These are phyloP conservation scores for Macquaria australasica DNA, from an alignment of 2,113 vertebrate genomes.

Conservation along the genomic window DNA sequence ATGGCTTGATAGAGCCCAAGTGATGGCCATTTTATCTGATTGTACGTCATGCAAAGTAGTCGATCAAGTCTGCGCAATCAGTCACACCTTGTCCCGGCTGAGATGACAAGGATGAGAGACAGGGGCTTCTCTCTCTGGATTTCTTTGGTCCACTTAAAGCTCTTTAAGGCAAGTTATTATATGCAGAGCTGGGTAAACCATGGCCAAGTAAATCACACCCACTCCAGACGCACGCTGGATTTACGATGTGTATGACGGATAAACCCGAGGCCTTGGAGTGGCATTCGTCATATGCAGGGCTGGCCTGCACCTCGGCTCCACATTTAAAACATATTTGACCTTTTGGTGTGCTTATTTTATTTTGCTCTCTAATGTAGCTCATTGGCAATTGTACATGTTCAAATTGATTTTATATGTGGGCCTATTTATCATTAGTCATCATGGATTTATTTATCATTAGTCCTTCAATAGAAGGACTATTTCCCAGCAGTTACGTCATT, in stretches of 20 bases:
- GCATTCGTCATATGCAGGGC: conserved; percentile 53
- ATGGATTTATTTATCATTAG: background rate
- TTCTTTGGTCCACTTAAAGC: conserved; percentile 59
- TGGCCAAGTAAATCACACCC: conserved; percentile 67
- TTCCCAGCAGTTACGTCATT: conserved; percentile 18
- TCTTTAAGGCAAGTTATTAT: conserved; percentile 67
- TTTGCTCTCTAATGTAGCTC: background rate
- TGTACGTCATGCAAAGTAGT: conserved; percentile 84
- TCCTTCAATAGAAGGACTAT: background rate
- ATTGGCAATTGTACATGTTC: conserved; percentile 38
- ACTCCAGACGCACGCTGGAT: conserved; percentile 48
- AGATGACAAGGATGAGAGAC: conserved; percentile 65
- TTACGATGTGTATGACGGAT: conserved; percentile 60
- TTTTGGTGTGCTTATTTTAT: conserved; percentile 29
- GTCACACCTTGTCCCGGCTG: conserved; percentile 67
- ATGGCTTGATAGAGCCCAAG: conserved; percentile 74
- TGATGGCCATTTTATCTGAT: conserved; percentile 83
- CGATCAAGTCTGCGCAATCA: conserved; percentile 78
- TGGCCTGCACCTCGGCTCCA: background rate
- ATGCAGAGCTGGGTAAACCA: conserved; percentile 60
- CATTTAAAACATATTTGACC: conserved; percentile 31
- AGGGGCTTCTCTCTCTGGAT: conserved; percentile 46
- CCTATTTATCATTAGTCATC: conserved; percentile 35
- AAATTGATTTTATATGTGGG: conserved; percentile 23
- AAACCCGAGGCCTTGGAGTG: conserved; percentile 35